Base-by-base conservation (phyloP, 2,113 vertebrate species). In the Aviceda subcristata region DNA sequence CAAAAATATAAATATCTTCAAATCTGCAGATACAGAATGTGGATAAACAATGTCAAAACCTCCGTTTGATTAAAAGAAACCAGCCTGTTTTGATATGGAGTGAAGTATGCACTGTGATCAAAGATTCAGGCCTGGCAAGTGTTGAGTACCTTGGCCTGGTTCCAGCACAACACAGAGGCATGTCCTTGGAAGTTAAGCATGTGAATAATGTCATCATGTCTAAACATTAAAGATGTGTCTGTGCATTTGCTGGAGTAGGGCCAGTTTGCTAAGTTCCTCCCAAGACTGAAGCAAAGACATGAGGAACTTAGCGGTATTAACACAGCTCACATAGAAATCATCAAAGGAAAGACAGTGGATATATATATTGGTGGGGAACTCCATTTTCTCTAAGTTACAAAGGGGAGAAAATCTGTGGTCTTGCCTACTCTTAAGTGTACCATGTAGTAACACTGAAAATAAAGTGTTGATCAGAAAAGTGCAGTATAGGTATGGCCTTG, bases 161-260 rank as follows among this genome's bases (percentile, higher is more conserved):
- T 91, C 87, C 94, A 96, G 80, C 74, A 76, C 74, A 83, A 26
- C 56, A 82, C 55, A 66, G 91, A 63, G 57, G 22, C 88, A 73
- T 55, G 62, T 94, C 81, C 66, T 82, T 88, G 77, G 77, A 92
- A 95, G 30, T 87, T 88, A 69, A 91, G 84, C 69, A 59, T 85
- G 81, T 92, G 74, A 94, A 53, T 91, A 87, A 78, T 86, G 62
- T 87, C 91, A 86, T 48, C 55, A 0, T 63, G 57, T 78, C 89
- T 90, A 79, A 94, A 71, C n/a, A 67, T 82, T 85, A 83, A 91
- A 72, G 81, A 69, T 66, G 15, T 72, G 62, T 64, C 69, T 94
- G 5, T 63, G 76, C 53, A 32, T 91, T 95, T 90, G 22, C 63
- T 96, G 90, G 46, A 75, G 55, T 15, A 63, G 43, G 60, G 83